Evolutionary conservation across 2,113 vertebrate genomes (phyloP).

Genomic region (Perca fluviatilis): DNA sequence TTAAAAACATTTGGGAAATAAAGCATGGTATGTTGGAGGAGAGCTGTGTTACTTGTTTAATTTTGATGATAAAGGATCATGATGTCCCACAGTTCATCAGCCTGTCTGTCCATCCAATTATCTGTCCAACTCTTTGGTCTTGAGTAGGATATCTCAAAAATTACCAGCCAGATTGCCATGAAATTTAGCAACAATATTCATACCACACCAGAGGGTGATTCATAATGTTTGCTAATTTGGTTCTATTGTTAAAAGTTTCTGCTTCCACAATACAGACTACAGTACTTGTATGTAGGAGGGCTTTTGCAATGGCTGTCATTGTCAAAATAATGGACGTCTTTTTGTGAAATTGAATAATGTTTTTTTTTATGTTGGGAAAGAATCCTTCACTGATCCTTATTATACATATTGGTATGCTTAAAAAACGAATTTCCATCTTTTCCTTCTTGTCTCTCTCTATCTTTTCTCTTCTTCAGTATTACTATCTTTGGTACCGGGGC

Average conservation of each 20-base stretch:
- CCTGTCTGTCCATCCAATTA: constrained; percentile 12
- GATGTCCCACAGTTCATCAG: not conserved
- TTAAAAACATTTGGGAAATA: not conserved
- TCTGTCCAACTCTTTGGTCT: constrained; percentile 22
- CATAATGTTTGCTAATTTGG: constrained; percentile 55
- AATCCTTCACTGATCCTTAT: not conserved
- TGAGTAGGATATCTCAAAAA: not conserved
- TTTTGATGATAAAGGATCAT: not conserved
- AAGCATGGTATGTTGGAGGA: not conserved
- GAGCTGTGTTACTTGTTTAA: not conserved
- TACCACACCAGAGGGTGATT: constrained; percentile 36
- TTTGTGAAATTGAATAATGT: not conserved
- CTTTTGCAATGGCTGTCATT: constrained; percentile 34
- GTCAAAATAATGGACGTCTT: constrained; percentile 8
- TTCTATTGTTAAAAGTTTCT: constrained; percentile 47
- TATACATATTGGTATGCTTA: not conserved
- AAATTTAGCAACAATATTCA: constrained; percentile 23
- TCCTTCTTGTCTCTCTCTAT: not conserved
- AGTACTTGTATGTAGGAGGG: constrained; percentile 52
- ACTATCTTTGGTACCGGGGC: constrained; percentile 95
- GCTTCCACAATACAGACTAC: constrained; percentile 57
- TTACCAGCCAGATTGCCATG: constrained; percentile 23
- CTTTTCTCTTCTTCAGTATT: constrained; percentile 85
- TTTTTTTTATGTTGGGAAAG: not conserved
- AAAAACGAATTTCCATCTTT: constrained; percentile 1